Conservation (phyloP, 2,888 invertebrate genomes). For the Papilio demoleus region DNA sequence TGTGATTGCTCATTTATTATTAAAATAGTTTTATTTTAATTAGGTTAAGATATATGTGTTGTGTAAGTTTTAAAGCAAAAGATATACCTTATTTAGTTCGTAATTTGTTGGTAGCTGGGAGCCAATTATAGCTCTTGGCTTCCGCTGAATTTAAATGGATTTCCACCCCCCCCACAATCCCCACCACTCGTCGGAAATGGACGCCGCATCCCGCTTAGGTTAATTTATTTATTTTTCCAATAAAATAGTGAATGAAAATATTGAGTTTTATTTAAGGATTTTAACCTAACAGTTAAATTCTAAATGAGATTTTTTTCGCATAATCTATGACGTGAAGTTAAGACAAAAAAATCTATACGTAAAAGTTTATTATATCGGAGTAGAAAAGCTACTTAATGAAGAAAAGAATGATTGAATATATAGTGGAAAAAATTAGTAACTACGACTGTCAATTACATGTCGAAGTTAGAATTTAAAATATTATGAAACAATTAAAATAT, state of each 20-base stretch:
- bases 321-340: background rate
- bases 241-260: conserved; percentile 46
- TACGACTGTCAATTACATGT: too few species aligned
- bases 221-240: conserved; percentile 58
- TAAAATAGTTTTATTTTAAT: conserved; percentile 2
- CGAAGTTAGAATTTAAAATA: too few species aligned
- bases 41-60: conserved; percentile 16
- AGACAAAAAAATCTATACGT: too few species aligned
- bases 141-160: conserved; percentile 52
- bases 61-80: conserved; percentile 26
- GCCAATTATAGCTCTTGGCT: conserved; percentile 52
- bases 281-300: background rate
- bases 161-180: conserved; percentile 39
- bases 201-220: conserved; percentile 46
- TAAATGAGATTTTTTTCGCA: background rate
- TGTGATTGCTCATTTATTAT: conserved; percentile 20
- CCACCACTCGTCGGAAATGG: conserved; percentile 47
- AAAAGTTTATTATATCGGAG: too few species aligned
- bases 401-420: too few species aligned
- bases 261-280: conserved; percentile 18
- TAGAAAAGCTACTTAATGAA: too few species aligned
- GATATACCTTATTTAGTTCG: conserved; percentile 35
- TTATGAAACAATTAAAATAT: too few species aligned
- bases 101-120: conserved; percentile 38
- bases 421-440: too few species aligned